Evolutionary conservation across 2,113 vertebrate species (phyloP).

Genomic region (Apaloderma vittatum): DNA sequence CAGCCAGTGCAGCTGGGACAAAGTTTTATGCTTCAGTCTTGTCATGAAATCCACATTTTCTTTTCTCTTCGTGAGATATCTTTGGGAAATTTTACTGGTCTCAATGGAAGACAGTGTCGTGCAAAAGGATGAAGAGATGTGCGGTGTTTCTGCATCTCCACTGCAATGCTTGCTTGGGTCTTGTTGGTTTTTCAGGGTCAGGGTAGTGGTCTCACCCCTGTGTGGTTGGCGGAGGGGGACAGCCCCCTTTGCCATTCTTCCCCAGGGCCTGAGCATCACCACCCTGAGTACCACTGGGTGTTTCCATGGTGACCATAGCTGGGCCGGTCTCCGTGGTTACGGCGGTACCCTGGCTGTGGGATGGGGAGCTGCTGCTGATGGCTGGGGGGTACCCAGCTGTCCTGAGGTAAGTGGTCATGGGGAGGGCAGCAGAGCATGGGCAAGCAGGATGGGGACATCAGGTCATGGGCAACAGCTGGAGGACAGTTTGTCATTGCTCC

Average conservation of each 20-base stretch:
- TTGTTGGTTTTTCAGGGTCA: background rate
- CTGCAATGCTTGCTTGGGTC: background rate
- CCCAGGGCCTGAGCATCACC: background rate
- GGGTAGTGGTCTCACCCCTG: background rate
- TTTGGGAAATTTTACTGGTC: background rate
- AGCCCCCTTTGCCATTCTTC: background rate
- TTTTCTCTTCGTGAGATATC: background rate
- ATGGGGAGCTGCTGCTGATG: background rate
- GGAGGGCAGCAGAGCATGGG: background rate
- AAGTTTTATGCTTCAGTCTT: background rate
- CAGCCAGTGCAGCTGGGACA: background rate
- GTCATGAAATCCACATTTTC: background rate
- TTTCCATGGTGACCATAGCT: slow-evolving; percentile 47
- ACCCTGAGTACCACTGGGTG: background rate
- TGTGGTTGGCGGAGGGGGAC: rapidly evolving
- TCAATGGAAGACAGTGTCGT: rapidly evolving
- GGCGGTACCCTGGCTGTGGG: background rate
- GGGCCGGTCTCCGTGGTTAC: slow-evolving; percentile 30
- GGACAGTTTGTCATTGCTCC: background rate
- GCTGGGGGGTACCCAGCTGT: background rate
- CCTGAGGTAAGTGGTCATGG: background rate
- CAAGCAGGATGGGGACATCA: background rate
- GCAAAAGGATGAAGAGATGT: background rate
- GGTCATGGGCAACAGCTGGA: background rate
- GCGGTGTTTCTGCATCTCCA: background rate